Percentiles rank a stretch among this genome's conserved stretches.
Evolutionary conservation across 2,888 invertebrate species (phyloP).

Genomic region (Eustalomyia histrio): DNA sequence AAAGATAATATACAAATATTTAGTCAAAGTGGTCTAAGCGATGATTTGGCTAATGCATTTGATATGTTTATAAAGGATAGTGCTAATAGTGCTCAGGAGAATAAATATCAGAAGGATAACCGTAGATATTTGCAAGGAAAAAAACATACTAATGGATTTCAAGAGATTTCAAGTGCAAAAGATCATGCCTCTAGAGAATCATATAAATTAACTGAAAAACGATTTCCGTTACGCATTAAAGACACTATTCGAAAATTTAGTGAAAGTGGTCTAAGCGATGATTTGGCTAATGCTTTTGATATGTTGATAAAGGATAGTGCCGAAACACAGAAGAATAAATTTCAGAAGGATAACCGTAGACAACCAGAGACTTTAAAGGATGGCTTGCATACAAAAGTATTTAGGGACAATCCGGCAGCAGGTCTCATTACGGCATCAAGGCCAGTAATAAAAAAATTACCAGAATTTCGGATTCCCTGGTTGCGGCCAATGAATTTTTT

Average conservation of each 20-base stretch:
- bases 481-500: constrained; percentile 64
- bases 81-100: background rate
- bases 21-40: background rate
- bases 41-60: background rate
- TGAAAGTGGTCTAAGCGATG: background rate
- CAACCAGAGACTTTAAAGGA: no score
- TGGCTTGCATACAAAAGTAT: background rate
- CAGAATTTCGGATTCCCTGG: constrained; percentile 59
- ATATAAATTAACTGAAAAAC: background rate
- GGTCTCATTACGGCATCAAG: background rate
- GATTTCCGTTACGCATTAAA: background rate
- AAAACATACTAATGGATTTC: background rate
- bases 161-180: background rate
- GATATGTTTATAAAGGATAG: background rate
- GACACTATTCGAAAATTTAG: background rate
- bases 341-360: background rate
- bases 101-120: background rate
- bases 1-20: background rate
- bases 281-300: background rate
- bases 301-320: background rate
- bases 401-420: background rate
- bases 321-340: background rate
- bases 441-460: background rate
- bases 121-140: background rate
- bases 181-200: background rate